Base-by-base conservation (phyloP, 2,113 vertebrate genomes). In the Sturnus vulgaris region DNA sequence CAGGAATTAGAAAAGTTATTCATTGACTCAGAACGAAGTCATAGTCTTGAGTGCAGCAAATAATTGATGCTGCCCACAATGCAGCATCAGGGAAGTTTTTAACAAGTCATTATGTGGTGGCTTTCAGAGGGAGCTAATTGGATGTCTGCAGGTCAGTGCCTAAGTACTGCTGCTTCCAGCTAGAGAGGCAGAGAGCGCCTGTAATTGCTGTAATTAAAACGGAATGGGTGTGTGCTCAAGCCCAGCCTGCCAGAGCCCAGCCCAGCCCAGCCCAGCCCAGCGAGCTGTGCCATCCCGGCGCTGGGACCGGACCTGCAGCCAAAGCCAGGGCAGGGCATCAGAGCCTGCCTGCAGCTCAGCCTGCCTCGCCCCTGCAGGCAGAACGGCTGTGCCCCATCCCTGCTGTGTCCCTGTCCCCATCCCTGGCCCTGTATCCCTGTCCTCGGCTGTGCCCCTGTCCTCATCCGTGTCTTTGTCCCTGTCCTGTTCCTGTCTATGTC, bases 61-160 rank as follows among this genome's bases (percentile, higher is more conserved):
- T 15, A 47, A 57, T 86, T 37, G 25, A 10, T 31, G 19, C 77
- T 84, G 84, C 60, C 92, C 81, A 71, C 84, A 89, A 24, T 2
- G 47, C 60, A 44, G 84, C 72, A 31, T 37, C 81, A 16, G 47
- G 47, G 73, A 91, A 84, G 92, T 63, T 78, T 88, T 86, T 89
- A 83, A 50, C 77, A 33, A 86, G 90, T 89, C 80, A 84, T 95
- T 96, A 75, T n/a, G 69, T 31, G 81, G 31, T 17, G 52, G 24
- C 56, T 94, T 68, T 94, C 84, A 89, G 93, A 71, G 55, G n/a
- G n/a, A 65, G 78, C 59, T 90, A 96, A 91, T 92, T 90, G 75
- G 53, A 72, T 69, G 88, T 82, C 78, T 82, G 24, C 82, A 71
- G 78, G 87, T 87, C 95, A 69, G 46, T 44, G 60, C 70, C 66